Base-by-base conservation (phyloP, 2,797 vertebrate genomes). In the Geotrypetes seraphini region DNA sequence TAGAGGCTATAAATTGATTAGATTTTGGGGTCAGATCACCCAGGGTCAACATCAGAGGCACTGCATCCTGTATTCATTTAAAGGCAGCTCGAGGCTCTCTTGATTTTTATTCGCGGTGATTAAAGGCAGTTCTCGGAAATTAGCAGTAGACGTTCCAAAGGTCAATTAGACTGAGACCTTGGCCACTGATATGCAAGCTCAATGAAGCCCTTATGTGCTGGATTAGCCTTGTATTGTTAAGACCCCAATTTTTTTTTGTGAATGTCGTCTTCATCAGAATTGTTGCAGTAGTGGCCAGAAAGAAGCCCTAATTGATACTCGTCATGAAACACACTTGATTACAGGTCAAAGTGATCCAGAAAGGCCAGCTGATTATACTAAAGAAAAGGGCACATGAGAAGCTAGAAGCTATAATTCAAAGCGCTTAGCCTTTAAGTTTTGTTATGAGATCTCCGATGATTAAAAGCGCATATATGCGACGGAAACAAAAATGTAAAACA, bases 1-100 rank as follows among this genome's bases (percentile, higher is more conserved):
- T 11, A 4, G 20, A 39, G 19, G 25, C 14, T 16, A 36, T 5
- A 23, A 50, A 42, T 1, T 36, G 31, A 37, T 23, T 22, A 36
- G 16, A 27, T 35, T 41, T 57, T 33, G 23, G 14, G 21, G 22
- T 63, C 36, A 14, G 18, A 25, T 48, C 42, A 17, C 43, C 22
- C 34, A 43, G 13, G 14, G 16, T 19, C 31, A 30, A 1, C 12
- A 20, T 33, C 25, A 28, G 17, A 41, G 7, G 7, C 6, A 42
- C 36, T 22, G 14, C 11, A 39, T 32, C 9, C 14, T 29, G 8
- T 29, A 16, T 9, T 33, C 12, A 39, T 14, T 19, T 22, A 19
- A 47, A 43, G 10, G 5, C 19, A 45, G 17, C 33, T 36, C 20
- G 2, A 33, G 11, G 6, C 5, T 6, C 9, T 39, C 39, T 32